Evolutionary conservation across 2,797 vertebrate genomes (phyloP).

Genomic region (Epinephelus malabaricus): DNA sequence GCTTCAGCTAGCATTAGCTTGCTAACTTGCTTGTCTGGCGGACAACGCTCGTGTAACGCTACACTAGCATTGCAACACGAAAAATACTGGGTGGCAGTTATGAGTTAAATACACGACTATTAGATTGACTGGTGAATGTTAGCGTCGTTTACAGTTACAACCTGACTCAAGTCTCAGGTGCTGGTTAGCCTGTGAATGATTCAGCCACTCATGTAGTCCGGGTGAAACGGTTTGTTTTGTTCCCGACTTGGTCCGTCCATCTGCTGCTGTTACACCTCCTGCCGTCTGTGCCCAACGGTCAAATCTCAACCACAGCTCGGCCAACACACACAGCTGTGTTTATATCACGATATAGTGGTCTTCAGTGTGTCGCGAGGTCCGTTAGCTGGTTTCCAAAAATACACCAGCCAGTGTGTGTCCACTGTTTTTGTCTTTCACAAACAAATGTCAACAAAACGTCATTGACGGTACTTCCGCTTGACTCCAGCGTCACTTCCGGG

Average conservation of each 20-base stretch:
- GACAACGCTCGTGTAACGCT: slow-evolving; percentile 44
- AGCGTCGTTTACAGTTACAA: background rate
- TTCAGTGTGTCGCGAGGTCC: slow-evolving; percentile 4
- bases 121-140: background rate
- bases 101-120: too few relatives aligned
- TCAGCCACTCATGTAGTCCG: slow-evolving; percentile 77
- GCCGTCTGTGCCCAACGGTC: slow-evolving; percentile 2
- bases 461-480: slow-evolving; percentile 61
- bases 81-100: background rate
- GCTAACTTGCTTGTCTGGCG: slow-evolving; percentile 54
- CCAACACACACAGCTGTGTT: background rate
- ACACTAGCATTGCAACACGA: slow-evolving; percentile 25
- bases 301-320: background rate
- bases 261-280: slow-evolving; percentile 51
- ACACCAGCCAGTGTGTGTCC: slow-evolving; percentile 58
- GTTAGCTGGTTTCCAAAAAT: slow-evolving; percentile 54
- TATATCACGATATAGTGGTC: background rate
- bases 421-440: slow-evolving; percentile 84
- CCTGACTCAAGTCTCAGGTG: slow-evolving; percentile 2
- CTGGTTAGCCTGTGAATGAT: slow-evolving; percentile 74
- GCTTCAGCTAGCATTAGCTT: slow-evolving; percentile 64
- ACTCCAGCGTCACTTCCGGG: slow-evolving; percentile 63
- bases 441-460: slow-evolving; percentile 87
- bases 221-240: slow-evolving; percentile 82
- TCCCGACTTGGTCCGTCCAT: slow-evolving; percentile 68